Percentiles rank a stretch among this genome's conserved stretches.
phyloP scores from a whole-genome alignment of 2,113 vertebrate genomes.

The Crotalus viridis region DNA sequence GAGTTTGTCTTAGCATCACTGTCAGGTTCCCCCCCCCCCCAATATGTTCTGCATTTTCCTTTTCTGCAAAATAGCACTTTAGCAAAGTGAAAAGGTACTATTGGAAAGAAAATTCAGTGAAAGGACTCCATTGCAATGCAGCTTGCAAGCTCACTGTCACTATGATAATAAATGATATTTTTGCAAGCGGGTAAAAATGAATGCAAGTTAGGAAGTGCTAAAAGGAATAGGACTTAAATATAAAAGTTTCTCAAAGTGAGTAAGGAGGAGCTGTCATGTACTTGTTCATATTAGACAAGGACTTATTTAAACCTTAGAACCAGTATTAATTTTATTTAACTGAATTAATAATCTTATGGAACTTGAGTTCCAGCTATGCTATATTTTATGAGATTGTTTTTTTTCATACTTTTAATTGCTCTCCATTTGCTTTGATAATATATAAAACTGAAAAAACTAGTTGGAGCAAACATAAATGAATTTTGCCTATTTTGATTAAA shows the following conservation, averaged over 20 bases:
- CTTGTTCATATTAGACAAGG: neutral
- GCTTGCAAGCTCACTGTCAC: neutral
- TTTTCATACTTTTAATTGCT: neutral
- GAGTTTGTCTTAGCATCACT: neutral
- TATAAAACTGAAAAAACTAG: neutral
- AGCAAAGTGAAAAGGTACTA: neutral
- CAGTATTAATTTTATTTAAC: neutral
- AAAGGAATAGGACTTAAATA: constrained; percentile 8
- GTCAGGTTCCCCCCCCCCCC: neutral
- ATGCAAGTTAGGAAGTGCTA: neutral
- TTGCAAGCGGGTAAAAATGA: neutral
- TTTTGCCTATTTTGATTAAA: neutral
- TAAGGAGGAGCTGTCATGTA: neutral
- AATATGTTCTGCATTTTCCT: neutral
- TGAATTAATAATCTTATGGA: neutral
- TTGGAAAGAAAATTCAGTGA: neutral
- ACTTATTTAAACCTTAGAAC: neutral
- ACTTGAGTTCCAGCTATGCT: neutral
- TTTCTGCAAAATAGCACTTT: neutral
- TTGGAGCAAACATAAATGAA: neutral
- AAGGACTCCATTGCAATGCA: neutral
- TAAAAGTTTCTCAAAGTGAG: neutral
- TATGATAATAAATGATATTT: neutral
- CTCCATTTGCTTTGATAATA: neutral
- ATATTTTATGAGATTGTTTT: neutral